Conservation (phyloP, 2,888 invertebrate genomes). For the Ypsolopha sequella region DNA sequence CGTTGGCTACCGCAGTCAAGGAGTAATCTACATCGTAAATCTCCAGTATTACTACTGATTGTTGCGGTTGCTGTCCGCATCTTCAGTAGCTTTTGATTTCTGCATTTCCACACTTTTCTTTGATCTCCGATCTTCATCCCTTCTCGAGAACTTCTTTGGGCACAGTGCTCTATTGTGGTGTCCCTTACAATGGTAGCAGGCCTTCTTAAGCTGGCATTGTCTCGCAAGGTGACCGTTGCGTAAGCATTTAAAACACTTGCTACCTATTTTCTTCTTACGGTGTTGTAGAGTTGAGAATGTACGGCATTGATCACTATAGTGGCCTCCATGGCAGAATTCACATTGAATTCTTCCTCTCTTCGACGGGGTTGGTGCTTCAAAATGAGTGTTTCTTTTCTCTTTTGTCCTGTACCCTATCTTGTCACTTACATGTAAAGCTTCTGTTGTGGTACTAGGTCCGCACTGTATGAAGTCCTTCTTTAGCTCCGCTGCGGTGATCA, state of each 20-base stretch:
- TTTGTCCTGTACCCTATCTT: too few species aligned
- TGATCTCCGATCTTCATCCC: too few species aligned
- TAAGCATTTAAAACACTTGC: conserved; percentile 1
- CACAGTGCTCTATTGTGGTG: background rate
- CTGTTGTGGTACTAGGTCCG: too few species aligned
- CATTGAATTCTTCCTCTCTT: background rate
- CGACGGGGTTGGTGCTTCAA: too few species aligned
- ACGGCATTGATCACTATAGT: conserved; percentile 3
- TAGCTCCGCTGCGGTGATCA: background rate
- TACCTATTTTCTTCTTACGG: background rate
- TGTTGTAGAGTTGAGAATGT: background rate
- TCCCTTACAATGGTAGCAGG: background rate
- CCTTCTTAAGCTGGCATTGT: background rate
- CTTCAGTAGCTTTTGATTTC: too few species aligned
- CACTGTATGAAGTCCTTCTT: too few species aligned
- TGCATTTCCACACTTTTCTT: too few species aligned
- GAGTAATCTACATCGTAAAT: background rate
- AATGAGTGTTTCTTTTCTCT: background rate
- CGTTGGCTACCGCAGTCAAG: background rate
- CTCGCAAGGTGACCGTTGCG: background rate
- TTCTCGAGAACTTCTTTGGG: background rate
- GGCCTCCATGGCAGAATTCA: background rate
- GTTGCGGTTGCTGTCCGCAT: background rate
- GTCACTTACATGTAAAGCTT: too few species aligned
- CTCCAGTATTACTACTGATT: background rate